Conservation (phyloP, 2,797 vertebrate species). For the Netta rufina region DNA sequence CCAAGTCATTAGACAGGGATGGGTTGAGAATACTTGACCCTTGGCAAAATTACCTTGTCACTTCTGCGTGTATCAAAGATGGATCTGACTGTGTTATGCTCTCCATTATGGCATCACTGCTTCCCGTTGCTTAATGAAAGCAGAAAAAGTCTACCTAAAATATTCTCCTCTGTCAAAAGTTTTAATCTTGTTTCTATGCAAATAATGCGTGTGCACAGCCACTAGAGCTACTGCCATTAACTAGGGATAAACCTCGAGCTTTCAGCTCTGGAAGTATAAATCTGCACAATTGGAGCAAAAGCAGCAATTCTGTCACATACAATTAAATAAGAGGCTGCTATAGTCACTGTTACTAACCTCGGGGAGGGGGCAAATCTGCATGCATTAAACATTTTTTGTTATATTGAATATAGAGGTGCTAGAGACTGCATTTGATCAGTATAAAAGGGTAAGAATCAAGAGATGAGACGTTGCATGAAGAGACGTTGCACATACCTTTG, state of each 20-base stretch:
- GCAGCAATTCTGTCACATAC: neutral
- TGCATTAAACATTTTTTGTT: constrained; percentile 8
- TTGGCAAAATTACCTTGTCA: constrained; percentile 37
- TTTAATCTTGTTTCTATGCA: constrained; percentile 48
- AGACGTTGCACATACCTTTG: fast-evolving
- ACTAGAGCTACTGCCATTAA: neutral
- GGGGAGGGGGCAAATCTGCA: neutral
- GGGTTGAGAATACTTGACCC: neutral
- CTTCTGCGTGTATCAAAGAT: neutral
- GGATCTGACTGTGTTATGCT: neutral
- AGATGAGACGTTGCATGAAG: neutral
- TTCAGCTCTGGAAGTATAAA: neutral
- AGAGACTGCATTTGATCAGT: neutral
- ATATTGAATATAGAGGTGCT: neutral
- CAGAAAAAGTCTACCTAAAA: constrained; percentile 18
- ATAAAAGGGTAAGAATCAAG: neutral
- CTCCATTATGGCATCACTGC: neutral
- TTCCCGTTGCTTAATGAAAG: constrained; percentile 20
- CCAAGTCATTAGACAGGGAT: neutral
- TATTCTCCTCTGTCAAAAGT: neutral
- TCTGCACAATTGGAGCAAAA: neutral
- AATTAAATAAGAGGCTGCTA: neutral
- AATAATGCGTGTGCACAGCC: neutral
- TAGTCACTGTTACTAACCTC: neutral
- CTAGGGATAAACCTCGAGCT: constrained; percentile 24